Evolutionary conservation across 2,113 vertebrate species (phyloP), one percentile per base, ranked within the genome.

Genomic region (Cygnus buccinator): DNA sequence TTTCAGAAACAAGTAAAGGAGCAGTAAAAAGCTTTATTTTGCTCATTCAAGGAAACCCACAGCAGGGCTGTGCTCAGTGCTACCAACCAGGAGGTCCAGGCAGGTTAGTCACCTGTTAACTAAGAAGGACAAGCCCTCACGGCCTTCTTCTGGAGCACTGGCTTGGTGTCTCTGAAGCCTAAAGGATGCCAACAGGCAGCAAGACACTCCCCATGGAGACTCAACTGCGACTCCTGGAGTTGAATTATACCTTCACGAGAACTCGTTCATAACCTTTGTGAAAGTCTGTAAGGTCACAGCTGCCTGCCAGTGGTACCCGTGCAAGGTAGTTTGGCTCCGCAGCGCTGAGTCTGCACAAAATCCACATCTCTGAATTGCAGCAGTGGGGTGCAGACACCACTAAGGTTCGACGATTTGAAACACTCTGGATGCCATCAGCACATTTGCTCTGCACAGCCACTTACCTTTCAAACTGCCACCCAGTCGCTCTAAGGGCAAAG

Each of bases 321-420:
- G 63, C 39, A 77, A 90, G 57, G 2, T 17, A 23, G 15, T 39
- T 43, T 75, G 46, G 48, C 43, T 52, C 25, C 2, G 0, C 2
- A 28, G 37, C n/a, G 25, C 31, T 75, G 0, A 3, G 35, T 39
- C n/a, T 80, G 57, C 52, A 84, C 23, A 19, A 80, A 73, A 54
- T 9, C 23, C 13, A 21, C 3, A 39, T 18, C 13, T 41, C n/a
- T 46, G 43, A 89, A 58, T 5, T 7, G 41, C 61, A 88, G 25
- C 65, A 91, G 50, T 1, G 6, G 22, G 11, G 22, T 6, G 11
- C 39, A 86, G 61, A 73, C 0, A 0, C 48, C 10, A 6, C 88
- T 29, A 35, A 50, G 65, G 28, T 2, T 58, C 10, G 15, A 43
- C 15, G 39, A 3, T 31, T 57, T 85, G n/a, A 50, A 80, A 61